These are phyloP conservation scores for Coenonympha arcania DNA, from an alignment of 2,888 invertebrate species.

Conservation along the genomic window DNA sequence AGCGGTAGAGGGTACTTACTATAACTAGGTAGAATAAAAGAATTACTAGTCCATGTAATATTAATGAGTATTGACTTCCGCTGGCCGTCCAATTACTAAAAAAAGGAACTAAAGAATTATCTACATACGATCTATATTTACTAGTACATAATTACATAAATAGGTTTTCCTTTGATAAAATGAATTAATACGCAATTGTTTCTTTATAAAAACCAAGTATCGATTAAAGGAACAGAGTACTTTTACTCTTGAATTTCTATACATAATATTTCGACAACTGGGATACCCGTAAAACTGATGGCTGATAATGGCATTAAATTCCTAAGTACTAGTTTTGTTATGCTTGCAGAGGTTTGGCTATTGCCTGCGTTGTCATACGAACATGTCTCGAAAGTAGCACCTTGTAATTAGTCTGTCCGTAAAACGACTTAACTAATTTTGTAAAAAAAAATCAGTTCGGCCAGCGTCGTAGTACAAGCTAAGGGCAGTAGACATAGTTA, in stretches of 20 bases:
- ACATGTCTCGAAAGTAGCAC: too few relatives aligned
- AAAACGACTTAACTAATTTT: not conserved
- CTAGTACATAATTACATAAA: not conserved
- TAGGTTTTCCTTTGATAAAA: too few relatives aligned
- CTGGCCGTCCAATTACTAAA: constrained; percentile 40
- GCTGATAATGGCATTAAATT: not conserved
- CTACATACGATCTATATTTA: not conserved
- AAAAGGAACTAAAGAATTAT: not conserved
- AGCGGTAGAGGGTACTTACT: constrained; percentile 74
- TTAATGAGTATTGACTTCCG: constrained; percentile 64
- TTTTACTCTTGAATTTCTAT: too few relatives aligned
- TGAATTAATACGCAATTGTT: too few relatives aligned
- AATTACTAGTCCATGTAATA: constrained; percentile 73
- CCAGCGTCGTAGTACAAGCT: constrained; percentile 68
- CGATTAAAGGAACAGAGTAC: too few relatives aligned
- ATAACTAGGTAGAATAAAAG: constrained; percentile 73
- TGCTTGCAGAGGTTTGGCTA: not conserved
- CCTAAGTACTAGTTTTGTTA: not conserved
- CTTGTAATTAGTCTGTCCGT: too few relatives aligned
- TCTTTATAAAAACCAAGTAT: too few relatives aligned
- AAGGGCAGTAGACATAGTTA: constrained; percentile 55
- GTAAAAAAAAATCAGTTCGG: constrained; percentile 24
- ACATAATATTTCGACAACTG: too few relatives aligned
- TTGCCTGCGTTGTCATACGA: too few relatives aligned
- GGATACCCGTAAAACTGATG: not conserved